Evolutionary conservation across 92 coral and sea anemone genomes (phyloP).

Genomic region (Meandrina meandrites): DNA sequence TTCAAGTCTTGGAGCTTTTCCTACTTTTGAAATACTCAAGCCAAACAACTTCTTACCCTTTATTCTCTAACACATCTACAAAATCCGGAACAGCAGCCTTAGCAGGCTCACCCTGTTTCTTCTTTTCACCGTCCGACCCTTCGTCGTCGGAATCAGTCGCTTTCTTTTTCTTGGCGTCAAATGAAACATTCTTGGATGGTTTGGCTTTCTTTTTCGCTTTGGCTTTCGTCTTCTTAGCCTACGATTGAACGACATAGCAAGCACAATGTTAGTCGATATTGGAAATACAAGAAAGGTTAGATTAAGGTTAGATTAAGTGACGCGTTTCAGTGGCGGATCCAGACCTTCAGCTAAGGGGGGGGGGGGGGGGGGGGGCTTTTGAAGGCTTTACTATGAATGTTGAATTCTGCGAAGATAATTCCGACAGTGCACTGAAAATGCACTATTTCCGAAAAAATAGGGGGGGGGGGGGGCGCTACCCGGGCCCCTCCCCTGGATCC

Average conservation of each 20-base stretch:
- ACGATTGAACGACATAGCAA: background rate
- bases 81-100: constrained; percentile 78
- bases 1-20: no score
- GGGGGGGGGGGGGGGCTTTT: no score
- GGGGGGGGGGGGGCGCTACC: no score
- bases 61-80: constrained; percentile 84
- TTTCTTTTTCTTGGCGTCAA: constrained; percentile 66
- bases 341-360: no score
- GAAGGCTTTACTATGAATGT: no score
- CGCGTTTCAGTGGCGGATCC: no score
- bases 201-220: constrained; percentile 56
- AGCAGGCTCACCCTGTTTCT: constrained; percentile 65
- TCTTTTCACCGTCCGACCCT: constrained; percentile 44
- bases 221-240: constrained; percentile 53
- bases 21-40: no score
- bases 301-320: background rate
- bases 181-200: constrained; percentile 68
- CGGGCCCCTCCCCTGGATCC: no score
- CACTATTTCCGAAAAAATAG: background rate
- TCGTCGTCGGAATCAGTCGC: constrained; percentile 47
- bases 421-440: no score
- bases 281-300: background rate
- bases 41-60: constrained; percentile 61
- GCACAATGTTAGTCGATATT: background rate
- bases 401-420: no score